Evolutionary conservation across 2,113 vertebrate species (phyloP).

Genomic region (Triplophysa rosa): DNA sequence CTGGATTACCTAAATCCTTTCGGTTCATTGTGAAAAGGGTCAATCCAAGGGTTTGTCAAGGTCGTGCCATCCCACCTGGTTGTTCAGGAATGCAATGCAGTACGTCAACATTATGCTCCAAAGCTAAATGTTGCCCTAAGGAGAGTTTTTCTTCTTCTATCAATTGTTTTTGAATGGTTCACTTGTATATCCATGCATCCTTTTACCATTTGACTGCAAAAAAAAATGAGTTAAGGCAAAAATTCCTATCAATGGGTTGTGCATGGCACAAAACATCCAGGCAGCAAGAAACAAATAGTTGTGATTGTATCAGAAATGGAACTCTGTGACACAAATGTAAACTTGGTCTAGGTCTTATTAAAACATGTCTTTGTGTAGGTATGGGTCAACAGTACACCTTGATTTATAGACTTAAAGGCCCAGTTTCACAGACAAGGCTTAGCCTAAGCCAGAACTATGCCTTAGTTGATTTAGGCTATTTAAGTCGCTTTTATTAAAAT

Average conservation of each 20-base stretch:
- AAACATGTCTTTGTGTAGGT: neutral
- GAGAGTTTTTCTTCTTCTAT: neutral
- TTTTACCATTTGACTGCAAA: neutral
- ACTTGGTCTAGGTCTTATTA: neutral
- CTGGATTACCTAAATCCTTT: conserved; percentile 59
- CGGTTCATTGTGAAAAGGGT: conserved; percentile 42
- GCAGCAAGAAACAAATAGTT: neutral
- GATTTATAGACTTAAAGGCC: too few species aligned
- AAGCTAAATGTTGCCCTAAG: neutral
- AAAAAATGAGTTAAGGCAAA: neutral
- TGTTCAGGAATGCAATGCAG: neutral
- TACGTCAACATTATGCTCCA: neutral
- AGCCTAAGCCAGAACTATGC: too few species aligned
- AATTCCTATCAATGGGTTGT: neutral
- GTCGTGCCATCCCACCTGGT: conserved; percentile 33
- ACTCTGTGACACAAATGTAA: neutral
- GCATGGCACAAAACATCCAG: too few species aligned
- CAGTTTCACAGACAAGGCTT: too few species aligned
- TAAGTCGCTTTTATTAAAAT: too few species aligned
- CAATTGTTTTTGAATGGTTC: neutral
- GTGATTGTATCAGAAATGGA: neutral
- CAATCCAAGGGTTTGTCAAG: conserved; percentile 37
- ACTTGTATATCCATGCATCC: neutral
- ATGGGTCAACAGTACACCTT: neutral
- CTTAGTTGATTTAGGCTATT: too few species aligned